These are phyloP conservation scores for Lottia gigantea DNA, from an alignment of 2,888 invertebrate species.

Conservation along the genomic window DNA sequence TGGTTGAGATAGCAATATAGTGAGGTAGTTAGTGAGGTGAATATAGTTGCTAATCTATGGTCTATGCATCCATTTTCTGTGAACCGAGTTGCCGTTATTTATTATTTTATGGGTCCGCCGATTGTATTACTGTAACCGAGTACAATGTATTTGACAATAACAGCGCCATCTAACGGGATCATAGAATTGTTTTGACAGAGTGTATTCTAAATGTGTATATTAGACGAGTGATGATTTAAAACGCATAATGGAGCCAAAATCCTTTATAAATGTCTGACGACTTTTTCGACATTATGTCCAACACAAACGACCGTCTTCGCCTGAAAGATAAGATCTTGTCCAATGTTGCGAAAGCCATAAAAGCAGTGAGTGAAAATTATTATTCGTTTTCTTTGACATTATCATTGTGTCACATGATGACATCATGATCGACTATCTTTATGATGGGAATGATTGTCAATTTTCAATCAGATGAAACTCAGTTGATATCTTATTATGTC, in stretches of 20 bases:
- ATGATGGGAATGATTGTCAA: not conserved
- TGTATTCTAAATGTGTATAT: no score
- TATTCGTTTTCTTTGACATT: not conserved
- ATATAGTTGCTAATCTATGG: no score
- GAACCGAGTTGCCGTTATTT: no score
- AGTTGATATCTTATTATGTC: no score
- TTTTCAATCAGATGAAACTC: no score
- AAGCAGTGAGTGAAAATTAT: constrained; percentile 53
- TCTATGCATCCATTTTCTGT: no score
- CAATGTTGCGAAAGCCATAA: constrained; percentile 62
- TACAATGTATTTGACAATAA: not conserved
- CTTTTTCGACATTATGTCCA: constrained; percentile 34
- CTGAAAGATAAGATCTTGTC: constrained; percentile 62
- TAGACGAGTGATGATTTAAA: no score
- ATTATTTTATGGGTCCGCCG: no score
- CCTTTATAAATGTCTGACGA: constrained; percentile 1
- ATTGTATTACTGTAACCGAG: no score
- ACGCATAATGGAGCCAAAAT: no score
- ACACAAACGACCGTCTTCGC: constrained; percentile 50
- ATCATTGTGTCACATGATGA: constrained; percentile 13
- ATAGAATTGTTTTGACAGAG: not conserved
- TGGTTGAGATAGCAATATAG: no score
- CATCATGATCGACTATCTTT: not conserved
- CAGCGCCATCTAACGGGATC: constrained; percentile 1
- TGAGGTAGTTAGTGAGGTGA: no score